phyloP scores from a whole-genome alignment of 2,888 invertebrate genomes.

The Xanthorhoe designata region DNA sequence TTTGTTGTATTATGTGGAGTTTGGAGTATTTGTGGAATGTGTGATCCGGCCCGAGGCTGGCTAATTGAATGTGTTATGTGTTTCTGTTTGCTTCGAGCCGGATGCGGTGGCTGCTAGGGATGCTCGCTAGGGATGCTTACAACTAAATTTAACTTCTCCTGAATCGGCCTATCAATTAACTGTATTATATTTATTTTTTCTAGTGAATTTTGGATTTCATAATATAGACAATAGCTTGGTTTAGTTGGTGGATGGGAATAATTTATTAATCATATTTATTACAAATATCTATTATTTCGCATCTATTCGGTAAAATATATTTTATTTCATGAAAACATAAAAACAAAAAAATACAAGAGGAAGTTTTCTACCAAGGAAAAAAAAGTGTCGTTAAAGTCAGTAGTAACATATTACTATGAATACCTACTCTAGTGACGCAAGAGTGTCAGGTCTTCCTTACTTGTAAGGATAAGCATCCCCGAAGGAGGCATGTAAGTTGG shows the following conservation, averaged over 20 bases:
- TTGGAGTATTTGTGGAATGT: constrained; percentile 17
- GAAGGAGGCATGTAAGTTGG: constrained; percentile 26
- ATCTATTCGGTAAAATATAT: too few species aligned
- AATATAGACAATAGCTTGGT: too few species aligned
- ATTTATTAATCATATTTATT: too few species aligned
- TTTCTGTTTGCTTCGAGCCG: constrained; percentile 16
- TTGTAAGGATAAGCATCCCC: constrained; percentile 13
- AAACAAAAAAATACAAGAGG: too few species aligned
- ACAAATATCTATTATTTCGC: too few species aligned
- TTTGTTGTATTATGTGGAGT: constrained; percentile 8
- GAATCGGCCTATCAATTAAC: background rate
- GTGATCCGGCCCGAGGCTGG: constrained; percentile 16
- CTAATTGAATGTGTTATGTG: constrained; percentile 31
- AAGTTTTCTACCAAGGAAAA: too few species aligned
- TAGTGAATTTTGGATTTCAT: too few species aligned
- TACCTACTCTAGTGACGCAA: background rate
- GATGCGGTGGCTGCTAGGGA: background rate
- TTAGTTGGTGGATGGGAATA: too few species aligned
- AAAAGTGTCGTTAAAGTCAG: background rate
- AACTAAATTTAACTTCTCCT: background rate
- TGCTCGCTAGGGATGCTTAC: background rate
- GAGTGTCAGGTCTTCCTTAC: background rate
- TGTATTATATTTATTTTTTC: too few species aligned
- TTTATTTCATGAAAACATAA: too few species aligned
- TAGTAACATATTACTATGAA: background rate